Evolutionary conservation across 2,113 vertebrate species (phyloP).

Genomic region (Aphyosemion australe): DNA sequence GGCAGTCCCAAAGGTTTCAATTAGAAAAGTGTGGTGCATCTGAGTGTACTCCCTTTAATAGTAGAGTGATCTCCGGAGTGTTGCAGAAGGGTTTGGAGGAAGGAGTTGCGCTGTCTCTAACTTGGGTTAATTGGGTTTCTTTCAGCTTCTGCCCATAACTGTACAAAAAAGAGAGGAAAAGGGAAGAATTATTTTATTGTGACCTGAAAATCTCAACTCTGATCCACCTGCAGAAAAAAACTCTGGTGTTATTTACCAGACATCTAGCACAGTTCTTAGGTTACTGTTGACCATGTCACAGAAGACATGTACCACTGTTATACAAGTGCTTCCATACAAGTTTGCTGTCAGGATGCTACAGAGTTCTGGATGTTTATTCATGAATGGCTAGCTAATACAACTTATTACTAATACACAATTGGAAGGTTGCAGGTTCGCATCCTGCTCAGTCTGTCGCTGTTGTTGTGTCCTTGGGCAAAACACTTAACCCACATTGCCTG

Average conservation of each 20-base stretch:
- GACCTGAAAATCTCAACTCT: slow-evolving; percentile 56
- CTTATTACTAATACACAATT: no score
- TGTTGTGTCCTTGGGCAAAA: no score
- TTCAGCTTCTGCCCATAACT: slow-evolving; percentile 68
- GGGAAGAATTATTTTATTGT: slow-evolving; percentile 50
- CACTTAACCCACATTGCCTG: no score
- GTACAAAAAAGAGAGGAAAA: slow-evolving; percentile 27
- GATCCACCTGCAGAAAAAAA: slow-evolving; percentile 19
- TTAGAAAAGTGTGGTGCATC: slow-evolving; percentile 76
- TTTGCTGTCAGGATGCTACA: no score
- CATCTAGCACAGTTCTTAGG: no score
- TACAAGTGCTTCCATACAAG: no score
- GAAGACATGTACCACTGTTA: neutral
- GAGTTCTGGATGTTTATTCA: no score
- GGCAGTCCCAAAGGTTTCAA: slow-evolving; percentile 81
- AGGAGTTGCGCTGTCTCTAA: slow-evolving; percentile 73
- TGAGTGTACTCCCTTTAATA: slow-evolving; percentile 76
- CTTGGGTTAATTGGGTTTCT: slow-evolving; percentile 80
- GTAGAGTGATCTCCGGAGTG: slow-evolving; percentile 77
- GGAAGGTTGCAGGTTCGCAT: no score
- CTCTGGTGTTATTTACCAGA: slow-evolving; percentile 6
- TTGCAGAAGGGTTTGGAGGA: slow-evolving; percentile 59
- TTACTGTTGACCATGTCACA: neutral
- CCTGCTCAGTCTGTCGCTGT: no score
- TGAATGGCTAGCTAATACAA: no score